Percentiles rank a stretch among this genome's conserved stretches.
Conservation (phyloP, 2,888 invertebrate species). For the Mongoloraphidia duomilia region DNA sequence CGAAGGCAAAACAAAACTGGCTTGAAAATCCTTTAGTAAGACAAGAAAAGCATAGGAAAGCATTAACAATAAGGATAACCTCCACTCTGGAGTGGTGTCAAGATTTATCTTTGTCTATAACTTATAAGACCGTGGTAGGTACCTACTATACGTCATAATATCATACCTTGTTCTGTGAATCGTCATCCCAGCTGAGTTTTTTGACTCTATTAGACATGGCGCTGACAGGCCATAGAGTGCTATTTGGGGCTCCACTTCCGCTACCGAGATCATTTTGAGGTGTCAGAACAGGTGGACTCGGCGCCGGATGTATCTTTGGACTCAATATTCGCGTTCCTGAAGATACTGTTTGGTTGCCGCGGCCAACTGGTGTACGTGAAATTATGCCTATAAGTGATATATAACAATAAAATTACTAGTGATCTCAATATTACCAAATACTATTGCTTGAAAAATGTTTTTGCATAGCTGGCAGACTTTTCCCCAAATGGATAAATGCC, state of each 20-base stretch:
- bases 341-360: slow-evolving; percentile 19
- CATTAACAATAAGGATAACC: no score
- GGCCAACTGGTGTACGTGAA: slow-evolving; percentile 30
- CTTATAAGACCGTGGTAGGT: not conserved
- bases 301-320: slow-evolving; percentile 33
- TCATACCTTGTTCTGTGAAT: slow-evolving; percentile 22
- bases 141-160: no score
- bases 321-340: slow-evolving; percentile 25
- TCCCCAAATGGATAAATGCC: no score
- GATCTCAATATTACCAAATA: no score
- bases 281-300: slow-evolving; percentile 22
- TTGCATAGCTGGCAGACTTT: no score
- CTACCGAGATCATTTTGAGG: slow-evolving; percentile 1
- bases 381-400: slow-evolving; percentile 29
- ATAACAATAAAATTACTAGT: not conserved
- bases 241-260: slow-evolving; percentile 8
- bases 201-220: slow-evolving; percentile 59
- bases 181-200: slow-evolving; percentile 67
- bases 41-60: no score
- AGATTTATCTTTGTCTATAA: not conserved
- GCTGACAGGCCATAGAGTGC: slow-evolving; percentile 46
- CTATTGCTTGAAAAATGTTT: not conserved
- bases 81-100: no score
- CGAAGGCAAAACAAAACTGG: no score
- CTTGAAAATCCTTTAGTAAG: no score